A percentile compares a stretch with the other conserved stretches of the same genome.
Conservation (phyloP, 1,140 invertebrate genomes). For the Scaptodrosophila lebanonensis region DNA sequence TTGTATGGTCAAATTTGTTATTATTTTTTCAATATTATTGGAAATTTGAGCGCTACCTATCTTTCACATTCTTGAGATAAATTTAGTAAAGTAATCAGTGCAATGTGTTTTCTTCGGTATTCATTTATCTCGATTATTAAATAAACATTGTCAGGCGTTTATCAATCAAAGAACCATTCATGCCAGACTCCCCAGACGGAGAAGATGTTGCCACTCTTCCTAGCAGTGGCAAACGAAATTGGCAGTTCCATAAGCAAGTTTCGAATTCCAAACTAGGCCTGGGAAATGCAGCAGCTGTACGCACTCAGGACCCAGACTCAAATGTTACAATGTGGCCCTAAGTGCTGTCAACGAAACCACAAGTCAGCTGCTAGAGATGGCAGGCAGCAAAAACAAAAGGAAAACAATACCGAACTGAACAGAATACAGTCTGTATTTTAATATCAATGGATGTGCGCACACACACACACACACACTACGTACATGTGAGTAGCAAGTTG, state of each 20-base stretch:
- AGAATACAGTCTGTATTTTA: slow-evolving; percentile 57
- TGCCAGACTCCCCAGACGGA: slow-evolving; percentile 29
- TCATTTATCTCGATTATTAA: slow-evolving; percentile 57
- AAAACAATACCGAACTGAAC: slow-evolving; percentile 23
- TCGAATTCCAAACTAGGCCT: slow-evolving; percentile 44
- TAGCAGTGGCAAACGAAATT: background rate
- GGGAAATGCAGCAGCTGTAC: slow-evolving; percentile 60
- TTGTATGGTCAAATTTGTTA: too few relatives aligned
- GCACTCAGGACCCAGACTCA: too few relatives aligned
- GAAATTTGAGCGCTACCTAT: too few relatives aligned
- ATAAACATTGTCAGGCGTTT: slow-evolving; percentile 53
- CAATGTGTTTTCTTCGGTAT: too few relatives aligned
- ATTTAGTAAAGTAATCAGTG: too few relatives aligned
- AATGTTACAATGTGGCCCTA: slow-evolving; percentile 32
- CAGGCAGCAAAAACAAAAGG: slow-evolving; percentile 19
- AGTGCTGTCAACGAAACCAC: too few relatives aligned
- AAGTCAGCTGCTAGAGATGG: too few relatives aligned
- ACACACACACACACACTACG: too few relatives aligned
- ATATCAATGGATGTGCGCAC: too few relatives aligned
- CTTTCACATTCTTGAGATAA: too few relatives aligned
- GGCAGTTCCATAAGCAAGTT: slow-evolving; percentile 9
- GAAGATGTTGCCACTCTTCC: slow-evolving; percentile 11
- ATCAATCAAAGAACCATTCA: slow-evolving; percentile 59
- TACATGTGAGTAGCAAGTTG: too few relatives aligned
- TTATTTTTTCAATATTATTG: too few relatives aligned